Conservation (phyloP, 2,888 invertebrate genomes). For the Phalangium opilio region DNA sequence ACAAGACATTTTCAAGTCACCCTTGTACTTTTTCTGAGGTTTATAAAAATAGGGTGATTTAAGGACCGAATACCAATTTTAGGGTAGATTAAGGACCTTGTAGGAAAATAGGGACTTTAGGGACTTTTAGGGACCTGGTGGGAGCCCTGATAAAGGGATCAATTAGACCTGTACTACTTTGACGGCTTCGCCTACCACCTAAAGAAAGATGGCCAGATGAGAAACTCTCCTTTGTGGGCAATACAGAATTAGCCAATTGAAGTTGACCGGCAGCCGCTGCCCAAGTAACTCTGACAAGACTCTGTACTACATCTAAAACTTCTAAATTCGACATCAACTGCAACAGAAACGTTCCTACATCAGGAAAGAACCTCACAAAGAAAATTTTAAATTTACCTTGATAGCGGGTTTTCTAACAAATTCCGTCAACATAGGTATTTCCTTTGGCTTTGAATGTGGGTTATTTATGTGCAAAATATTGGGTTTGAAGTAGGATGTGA, state of each 20-base stretch:
- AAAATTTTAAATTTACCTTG: neutral
- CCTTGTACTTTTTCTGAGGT: too few species aligned
- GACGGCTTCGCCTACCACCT: constrained; percentile 27
- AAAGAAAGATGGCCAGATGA: constrained; percentile 19
- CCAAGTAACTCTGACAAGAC: constrained; percentile 35
- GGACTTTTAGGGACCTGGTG: too few species aligned
- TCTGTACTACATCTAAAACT: too few species aligned
- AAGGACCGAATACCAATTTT: too few species aligned
- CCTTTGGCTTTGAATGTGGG: neutral
- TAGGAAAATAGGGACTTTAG: too few species aligned
- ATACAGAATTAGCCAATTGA: constrained; percentile 29
- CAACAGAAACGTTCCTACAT: too few species aligned
- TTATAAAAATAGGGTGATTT: too few species aligned
- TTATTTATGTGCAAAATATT: neutral
- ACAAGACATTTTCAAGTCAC: too few species aligned
- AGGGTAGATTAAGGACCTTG: too few species aligned
- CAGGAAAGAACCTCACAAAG: too few species aligned
- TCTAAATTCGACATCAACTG: too few species aligned
- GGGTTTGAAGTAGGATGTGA: neutral
- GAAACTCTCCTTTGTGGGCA: constrained; percentile 28
- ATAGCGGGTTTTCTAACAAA: neutral
- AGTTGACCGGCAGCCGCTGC: constrained; percentile 35
- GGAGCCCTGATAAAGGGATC: too few species aligned
- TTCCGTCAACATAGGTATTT: neutral
- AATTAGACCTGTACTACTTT: constrained; percentile 31